Evolutionary conservation across 2,888 invertebrate genomes (phyloP).

Genomic region (Boloria selene): DNA sequence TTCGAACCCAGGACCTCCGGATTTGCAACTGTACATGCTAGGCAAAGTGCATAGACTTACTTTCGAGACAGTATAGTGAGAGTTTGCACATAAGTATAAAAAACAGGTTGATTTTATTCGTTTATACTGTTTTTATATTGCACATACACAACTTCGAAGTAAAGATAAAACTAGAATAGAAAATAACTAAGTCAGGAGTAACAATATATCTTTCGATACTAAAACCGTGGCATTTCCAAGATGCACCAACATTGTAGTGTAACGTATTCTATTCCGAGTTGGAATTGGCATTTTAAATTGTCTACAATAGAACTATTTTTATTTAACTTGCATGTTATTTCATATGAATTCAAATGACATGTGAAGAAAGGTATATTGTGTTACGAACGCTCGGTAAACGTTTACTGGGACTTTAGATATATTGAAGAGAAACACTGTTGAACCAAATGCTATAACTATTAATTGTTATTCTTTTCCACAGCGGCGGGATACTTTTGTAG

Average conservation of each 20-base stretch:
- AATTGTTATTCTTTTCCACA: no score
- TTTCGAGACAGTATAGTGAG: no score
- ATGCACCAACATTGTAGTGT: background rate
- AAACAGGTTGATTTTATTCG: no score
- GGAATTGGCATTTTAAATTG: slow-evolving; percentile 7
- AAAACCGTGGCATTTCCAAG: background rate
- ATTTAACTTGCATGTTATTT: slow-evolving; percentile 16
- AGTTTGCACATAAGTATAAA: no score
- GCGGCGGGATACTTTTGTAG: no score
- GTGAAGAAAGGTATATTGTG: background rate
- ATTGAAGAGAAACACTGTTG: background rate
- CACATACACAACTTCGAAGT: no score
- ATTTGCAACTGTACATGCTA: no score
- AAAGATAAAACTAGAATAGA: no score
- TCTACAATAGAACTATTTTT: slow-evolving; percentile 5
- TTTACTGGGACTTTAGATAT: background rate
- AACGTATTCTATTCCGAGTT: slow-evolving; percentile 2
- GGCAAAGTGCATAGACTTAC: no score
- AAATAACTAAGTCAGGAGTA: background rate
- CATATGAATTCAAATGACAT: slow-evolving; percentile 1
- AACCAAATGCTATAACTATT: no score
- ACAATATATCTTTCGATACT: background rate
- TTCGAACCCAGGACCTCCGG: no score
- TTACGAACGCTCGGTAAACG: background rate
- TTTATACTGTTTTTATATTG: no score